Conservation (phyloP, 37 sponge, comb jelly and placozoan species). For the Halisarca cf. caerulea region DNA sequence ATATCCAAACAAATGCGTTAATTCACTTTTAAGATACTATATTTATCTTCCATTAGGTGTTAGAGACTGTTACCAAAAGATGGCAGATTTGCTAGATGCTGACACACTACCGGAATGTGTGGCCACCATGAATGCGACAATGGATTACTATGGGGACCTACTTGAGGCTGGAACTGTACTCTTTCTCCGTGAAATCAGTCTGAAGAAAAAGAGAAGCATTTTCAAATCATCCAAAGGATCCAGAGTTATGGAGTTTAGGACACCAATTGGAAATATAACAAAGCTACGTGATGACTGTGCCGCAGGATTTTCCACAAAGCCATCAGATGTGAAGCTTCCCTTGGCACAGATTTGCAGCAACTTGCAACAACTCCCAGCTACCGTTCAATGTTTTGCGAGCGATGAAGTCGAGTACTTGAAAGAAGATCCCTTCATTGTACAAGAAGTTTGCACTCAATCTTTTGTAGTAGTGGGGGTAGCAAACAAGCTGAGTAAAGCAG, state of each 20-base stretch:
- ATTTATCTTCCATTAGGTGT: too few species aligned
- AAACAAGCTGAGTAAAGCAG: too few species aligned
- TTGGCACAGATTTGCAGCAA: background rate
- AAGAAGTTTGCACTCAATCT: too few species aligned
- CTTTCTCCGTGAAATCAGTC: background rate
- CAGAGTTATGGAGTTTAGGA: background rate
- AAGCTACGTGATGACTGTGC: background rate
- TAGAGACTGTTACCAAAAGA: background rate
- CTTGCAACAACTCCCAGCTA: background rate
- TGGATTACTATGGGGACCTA: background rate
- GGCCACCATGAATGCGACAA: background rate
- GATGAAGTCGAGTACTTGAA: background rate
- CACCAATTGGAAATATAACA: background rate
- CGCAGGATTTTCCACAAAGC: constrained; percentile 1
- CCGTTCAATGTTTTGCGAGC: background rate
- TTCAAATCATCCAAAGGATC: background rate
- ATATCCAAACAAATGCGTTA: too few species aligned
- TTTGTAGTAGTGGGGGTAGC: too few species aligned
- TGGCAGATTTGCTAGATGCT: background rate
- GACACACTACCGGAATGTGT: background rate
- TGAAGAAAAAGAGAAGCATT: background rate
- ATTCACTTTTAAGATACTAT: too few species aligned
- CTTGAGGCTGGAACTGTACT: background rate
- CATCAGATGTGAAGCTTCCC: background rate
- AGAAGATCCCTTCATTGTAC: too few species aligned